phyloP scores from a whole-genome alignment of 2,113 vertebrate genomes.

The Macrotis lagotis region DNA sequence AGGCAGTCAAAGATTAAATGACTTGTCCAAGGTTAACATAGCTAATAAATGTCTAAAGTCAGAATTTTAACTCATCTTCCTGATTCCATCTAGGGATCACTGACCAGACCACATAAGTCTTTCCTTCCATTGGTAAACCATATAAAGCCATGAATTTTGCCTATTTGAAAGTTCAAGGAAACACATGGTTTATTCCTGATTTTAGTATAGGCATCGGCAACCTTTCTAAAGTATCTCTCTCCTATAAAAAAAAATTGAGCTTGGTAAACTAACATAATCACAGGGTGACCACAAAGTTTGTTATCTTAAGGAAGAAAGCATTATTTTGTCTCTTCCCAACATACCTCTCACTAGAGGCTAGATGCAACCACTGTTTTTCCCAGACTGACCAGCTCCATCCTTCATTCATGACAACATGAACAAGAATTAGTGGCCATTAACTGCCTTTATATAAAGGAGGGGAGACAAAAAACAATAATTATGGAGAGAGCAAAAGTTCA shows the following conservation, averaged over 20 bases:
- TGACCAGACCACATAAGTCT: not conserved
- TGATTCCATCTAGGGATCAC: not conserved
- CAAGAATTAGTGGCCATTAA: not conserved
- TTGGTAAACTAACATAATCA: not conserved
- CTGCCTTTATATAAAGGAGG: not conserved
- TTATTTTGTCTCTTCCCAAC: not conserved
- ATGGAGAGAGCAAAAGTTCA: not conserved
- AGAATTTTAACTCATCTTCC: not conserved
- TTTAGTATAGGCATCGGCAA: too few relatives aligned
- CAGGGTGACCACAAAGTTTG: not conserved
- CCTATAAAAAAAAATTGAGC: not conserved
- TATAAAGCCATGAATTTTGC: not conserved
- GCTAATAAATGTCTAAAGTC: not conserved
- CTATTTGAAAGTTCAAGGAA: not conserved
- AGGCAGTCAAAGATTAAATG: not conserved
- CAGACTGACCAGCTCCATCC: not conserved
- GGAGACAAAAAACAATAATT: not conserved
- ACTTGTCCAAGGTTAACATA: not conserved
- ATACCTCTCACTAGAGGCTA: not conserved
- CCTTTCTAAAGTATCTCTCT: not conserved
- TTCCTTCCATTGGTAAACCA: not conserved
- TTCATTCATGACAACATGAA: not conserved
- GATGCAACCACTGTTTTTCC: not conserved
- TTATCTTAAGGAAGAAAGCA: not conserved
- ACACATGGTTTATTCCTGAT: not conserved